These are phyloP conservation scores for Octodon degus DNA, from an alignment of 2,113 vertebrate genomes.

Conservation along the genomic window DNA sequence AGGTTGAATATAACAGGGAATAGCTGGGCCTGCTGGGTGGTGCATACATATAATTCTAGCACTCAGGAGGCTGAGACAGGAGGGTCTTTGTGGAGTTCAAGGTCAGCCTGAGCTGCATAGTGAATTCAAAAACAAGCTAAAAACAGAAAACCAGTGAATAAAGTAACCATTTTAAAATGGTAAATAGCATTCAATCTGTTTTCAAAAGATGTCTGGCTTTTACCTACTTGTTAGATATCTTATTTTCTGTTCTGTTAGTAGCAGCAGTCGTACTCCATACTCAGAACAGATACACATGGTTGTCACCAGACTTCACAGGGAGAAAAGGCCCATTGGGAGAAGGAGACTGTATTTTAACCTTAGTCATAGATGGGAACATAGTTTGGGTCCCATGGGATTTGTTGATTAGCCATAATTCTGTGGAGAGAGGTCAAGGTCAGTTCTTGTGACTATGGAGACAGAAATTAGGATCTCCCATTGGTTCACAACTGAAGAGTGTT, in stretches of 20 bases:
- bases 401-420: slow-evolving; percentile 70
- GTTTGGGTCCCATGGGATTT: slow-evolving; percentile 63
- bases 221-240: slow-evolving; percentile 7
- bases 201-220: slow-evolving; percentile 25
- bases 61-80: neutral
- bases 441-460: slow-evolving; percentile 68
- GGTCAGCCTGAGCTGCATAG: neutral
- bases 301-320: slow-evolving; percentile 47
- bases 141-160: neutral
- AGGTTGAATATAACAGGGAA: neutral
- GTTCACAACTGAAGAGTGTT: slow-evolving; percentile 60
- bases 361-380: slow-evolving; percentile 72
- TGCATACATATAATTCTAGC: neutral
- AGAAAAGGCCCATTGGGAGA: neutral
- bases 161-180: slow-evolving; percentile 2
- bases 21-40: neutral
- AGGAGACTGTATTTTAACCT: slow-evolving; percentile 50
- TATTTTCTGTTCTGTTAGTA: slow-evolving; percentile 39
- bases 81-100: neutral
- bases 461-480: slow-evolving; percentile 59
- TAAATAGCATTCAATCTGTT: slow-evolving; percentile 57
- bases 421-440: slow-evolving; percentile 67
- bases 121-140: neutral
- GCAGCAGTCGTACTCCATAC: slow-evolving; percentile 27
- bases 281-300: slow-evolving; percentile 41